Evolutionary conservation across 2,888 invertebrate genomes (phyloP), one percentile per base, ranked within the genome.

Genomic region (Nomada hirtipes): DNA sequence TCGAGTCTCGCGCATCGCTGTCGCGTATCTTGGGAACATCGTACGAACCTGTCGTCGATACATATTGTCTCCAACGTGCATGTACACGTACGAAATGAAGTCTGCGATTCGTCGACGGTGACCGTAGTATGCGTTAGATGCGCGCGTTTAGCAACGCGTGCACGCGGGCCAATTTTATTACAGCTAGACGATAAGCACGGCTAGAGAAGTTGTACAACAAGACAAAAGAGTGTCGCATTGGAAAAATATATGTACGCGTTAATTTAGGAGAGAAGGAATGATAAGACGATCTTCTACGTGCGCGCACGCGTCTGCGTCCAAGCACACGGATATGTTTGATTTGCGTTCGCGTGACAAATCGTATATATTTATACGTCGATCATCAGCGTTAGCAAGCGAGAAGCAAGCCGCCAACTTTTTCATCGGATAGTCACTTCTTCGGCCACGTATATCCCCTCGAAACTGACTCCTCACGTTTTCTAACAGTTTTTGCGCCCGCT

Each of bases 211-310:
- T 72, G 57, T 73, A 78, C 70, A 78, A 55, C 76, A 74, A 84
- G 86, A 88, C 88, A 83, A 47, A 47, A 47, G 13, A 2, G 86
- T 88, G 89, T 90, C 87, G 91, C 91, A 90, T 91, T 92, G 92
- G 91, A 92, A 92, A 92, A 92, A 92, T 92, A 92, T 92, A 92
- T 92, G 86, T 92, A 92, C 91, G 90, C 91, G 86, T 90, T 86
- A 89, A 90, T 91, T 88, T 89, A 79, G 69, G 75, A 60, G 75
- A 74, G 75, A 67, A 77, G 74, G 78, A 78, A 81, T 74, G 79
- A 76, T 69, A 87, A 89, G 84, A 89, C 83, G 83, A 89, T n/a
- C 73, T 82, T 89, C 88, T 64, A 65, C 86, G 85, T 86, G 88
- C 88, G 83, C 81, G 82, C 71, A 86, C 87, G 84, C 86, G 88